Evolutionary conservation across 2,888 invertebrate species (phyloP), one percentile per base, ranked within the genome.

Genomic region (Eristalis arbustorum): DNA sequence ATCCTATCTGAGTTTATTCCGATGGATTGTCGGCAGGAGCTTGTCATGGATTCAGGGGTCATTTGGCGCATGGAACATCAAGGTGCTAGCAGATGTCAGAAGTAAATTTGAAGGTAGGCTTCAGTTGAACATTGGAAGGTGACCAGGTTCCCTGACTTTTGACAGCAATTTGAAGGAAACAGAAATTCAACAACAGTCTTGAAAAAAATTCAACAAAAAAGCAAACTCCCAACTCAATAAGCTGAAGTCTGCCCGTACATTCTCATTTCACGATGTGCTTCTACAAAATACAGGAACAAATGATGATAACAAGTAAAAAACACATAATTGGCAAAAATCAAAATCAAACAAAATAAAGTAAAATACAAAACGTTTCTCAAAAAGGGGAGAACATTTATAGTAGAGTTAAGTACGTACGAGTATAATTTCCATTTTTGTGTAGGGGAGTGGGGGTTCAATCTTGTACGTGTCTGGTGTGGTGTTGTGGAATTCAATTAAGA

Each of bases 361-460:
- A 66, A 49, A 78, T 63, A 68, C 22, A 67, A 25, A n/a, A 22
- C 64, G 22, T 22, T 42, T 69, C 28, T 71, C 63, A 56, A 74
- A 76, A 34, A 59, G 5, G 1, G 77, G 85, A 74, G 22, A 78
- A 85, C 85, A 85, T 74, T 85, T 77, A 85, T 57, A 72, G 25
- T 22, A 2, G 5, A 49, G n/a, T 49, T 18, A 49, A 49, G 49
- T 49, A 49, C 49, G 49, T 49, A 49, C 49, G 49, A 49, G 49
- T 49, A 59, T 61, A 66, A 62, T 62, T 37, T 61, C 72, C 28
- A 69, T 73, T 37, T 31, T 37, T 61, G 68, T 64, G 68, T 77
- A 8, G 31, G 1, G 49, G 49, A 18, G 25, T 63, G 31, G 77
- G 81, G 57, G 49, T 49, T 77, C 77, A 62, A 82, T 78, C 82